Evolutionary conservation across 2,888 invertebrate species (phyloP).

Genomic region (Trissolcus japonicus): DNA sequence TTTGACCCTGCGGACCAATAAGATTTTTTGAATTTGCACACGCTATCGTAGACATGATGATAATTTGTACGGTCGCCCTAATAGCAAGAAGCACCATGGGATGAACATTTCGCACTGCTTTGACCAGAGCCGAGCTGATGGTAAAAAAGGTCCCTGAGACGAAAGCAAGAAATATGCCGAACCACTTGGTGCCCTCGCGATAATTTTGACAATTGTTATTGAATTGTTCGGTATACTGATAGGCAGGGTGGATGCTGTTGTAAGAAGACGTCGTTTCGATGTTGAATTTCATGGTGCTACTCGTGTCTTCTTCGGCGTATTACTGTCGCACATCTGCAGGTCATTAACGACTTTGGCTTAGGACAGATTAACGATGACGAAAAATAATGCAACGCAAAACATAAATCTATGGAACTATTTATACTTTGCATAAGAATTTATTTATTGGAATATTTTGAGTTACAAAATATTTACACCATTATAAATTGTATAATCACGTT

Average conservation of each 20-base stretch:
- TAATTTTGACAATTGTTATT: constrained; percentile 69
- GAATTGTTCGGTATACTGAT: constrained; percentile 71
- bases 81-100: constrained; percentile 76
- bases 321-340: constrained; percentile 41
- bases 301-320: constrained; percentile 9
- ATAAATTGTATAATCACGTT: too few species aligned
- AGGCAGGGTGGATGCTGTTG: constrained; percentile 71
- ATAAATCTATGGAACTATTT: constrained; percentile 13
- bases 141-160: constrained; percentile 77
- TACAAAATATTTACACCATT: too few species aligned
- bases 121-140: constrained; percentile 75
- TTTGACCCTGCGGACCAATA: constrained; percentile 73
- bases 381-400: constrained; percentile 21
- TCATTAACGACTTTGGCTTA: constrained; percentile 43
- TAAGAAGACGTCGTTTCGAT: constrained; percentile 70
- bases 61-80: constrained; percentile 74
- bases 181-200: constrained; percentile 72
- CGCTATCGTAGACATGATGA: constrained; percentile 72
- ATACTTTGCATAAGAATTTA: constrained; percentile 74
- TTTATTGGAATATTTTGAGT: constrained; percentile 78
- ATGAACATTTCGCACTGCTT: constrained; percentile 74
- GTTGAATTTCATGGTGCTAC: constrained; percentile 67
- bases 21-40: constrained; percentile 68
- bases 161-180: constrained; percentile 75
- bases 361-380: constrained; percentile 40